These are phyloP conservation scores for Laticauda colubrina DNA, from an alignment of 2,113 vertebrate species.

Conservation along the genomic window DNA sequence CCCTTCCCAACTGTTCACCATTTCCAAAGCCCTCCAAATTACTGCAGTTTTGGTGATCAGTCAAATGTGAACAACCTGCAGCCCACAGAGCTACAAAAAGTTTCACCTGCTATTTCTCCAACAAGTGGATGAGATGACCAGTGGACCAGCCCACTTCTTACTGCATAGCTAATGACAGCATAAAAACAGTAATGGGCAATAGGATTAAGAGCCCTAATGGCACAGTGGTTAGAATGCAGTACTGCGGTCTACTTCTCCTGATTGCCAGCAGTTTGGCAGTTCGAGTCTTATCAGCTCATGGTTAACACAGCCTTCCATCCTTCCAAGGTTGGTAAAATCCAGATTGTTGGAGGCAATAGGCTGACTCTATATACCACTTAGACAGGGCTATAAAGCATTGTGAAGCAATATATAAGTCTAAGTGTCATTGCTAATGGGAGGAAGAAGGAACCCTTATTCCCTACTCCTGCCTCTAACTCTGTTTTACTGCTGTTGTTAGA, in stretches of 20 bases:
- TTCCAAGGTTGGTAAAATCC: no score
- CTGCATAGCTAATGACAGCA: neutral
- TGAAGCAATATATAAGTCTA: no score
- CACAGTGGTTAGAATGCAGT: no score
- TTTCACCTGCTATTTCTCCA: neutral
- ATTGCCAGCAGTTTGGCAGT: no score
- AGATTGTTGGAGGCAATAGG: no score
- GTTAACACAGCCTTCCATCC: no score
- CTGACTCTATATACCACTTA: no score
- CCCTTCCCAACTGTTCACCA: neutral
- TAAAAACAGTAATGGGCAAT: neutral
- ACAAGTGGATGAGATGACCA: neutral
- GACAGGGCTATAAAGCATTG: no score
- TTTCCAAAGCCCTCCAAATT: neutral
- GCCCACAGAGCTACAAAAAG: neutral
- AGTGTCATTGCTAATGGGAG: neutral
- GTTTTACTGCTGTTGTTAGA: neutral
- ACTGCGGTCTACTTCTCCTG: no score
- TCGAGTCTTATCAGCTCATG: no score
- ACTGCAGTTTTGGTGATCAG: neutral
- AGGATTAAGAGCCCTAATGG: neutral
- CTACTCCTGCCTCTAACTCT: neutral
- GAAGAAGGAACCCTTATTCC: neutral
- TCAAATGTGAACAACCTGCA: neutral
- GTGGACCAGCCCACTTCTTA: neutral